Percentiles rank a stretch among this genome's conserved stretches.
Conservation (phyloP, 2,888 invertebrate genomes). For the Platycheirus albimanus region DNA sequence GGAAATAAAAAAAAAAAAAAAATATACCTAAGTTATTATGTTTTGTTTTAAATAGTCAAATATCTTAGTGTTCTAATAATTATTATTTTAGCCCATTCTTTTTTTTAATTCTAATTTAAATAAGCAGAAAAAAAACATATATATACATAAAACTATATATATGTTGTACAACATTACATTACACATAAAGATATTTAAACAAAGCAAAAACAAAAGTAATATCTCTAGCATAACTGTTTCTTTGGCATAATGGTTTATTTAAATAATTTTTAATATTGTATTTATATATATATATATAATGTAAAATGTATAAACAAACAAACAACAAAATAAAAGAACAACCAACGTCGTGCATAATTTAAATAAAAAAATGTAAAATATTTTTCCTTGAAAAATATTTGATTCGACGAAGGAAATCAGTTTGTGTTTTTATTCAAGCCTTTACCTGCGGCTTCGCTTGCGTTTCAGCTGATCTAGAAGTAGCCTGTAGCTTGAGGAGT, state of each 20-base stretch:
- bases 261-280: slow-evolving; percentile 73
- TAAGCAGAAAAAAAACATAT: slow-evolving; percentile 53
- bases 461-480: no score
- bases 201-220: slow-evolving; percentile 34
- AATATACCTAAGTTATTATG: slow-evolving; percentile 62
- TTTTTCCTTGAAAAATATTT: slow-evolving; percentile 53
- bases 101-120: slow-evolving; percentile 61
- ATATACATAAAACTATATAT: slow-evolving; percentile 15
- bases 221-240: slow-evolving; percentile 58
- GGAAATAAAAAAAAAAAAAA: no score
- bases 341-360: slow-evolving; percentile 62
- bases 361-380: slow-evolving; percentile 44
- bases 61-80: slow-evolving; percentile 72
- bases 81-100: slow-evolving; percentile 70
- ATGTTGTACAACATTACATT: slow-evolving; percentile 20
- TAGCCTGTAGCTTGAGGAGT: no score
- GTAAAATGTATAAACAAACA: slow-evolving; percentile 51
- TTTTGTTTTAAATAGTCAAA: slow-evolving; percentile 67
- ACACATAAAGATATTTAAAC: slow-evolving; percentile 27
- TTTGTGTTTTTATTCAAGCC: slow-evolving; percentile 20
- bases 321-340: no score
- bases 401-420: slow-evolving; percentile 57
- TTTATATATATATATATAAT: slow-evolving; percentile 57
- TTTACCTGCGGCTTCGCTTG: no score
- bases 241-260: slow-evolving; percentile 71